Base-by-base conservation (phyloP, 1,140 invertebrate species). In the Glomeris maerens region DNA sequence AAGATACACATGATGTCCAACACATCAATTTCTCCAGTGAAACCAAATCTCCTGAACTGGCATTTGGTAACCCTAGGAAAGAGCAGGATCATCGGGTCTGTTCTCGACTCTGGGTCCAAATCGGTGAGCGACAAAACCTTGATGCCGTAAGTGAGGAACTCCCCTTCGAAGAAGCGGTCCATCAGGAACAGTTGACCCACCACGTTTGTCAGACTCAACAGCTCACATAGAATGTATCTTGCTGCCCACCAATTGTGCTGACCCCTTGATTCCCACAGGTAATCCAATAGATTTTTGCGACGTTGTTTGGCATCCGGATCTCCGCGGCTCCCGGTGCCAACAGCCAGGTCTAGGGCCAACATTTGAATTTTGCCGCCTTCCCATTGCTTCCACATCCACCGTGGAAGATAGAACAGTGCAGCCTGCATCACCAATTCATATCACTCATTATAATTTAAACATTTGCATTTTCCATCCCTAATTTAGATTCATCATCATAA, bases 201-300 rank as follows among this genome's bases (percentile, higher is more conserved):
- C 62, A 93, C 85, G 72, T 94, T 95, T 66, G 83, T 68, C 59
- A 93, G 78, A 54, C 87, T 79, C 50, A 94, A 76, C 57, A 85
- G 69, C 71, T 94, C 89, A 73, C 88, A 93, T 62, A 92, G 77
- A 72, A 89, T 92, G 71, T 93, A 94, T 66, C 84, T 78, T 70
- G 90, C 91, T 48, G 87, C 87, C 84, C 88, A 92, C 87, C 88
- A 93, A 73, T 93, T 91, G 77, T 94, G 88, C 69, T 85, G 89
- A 57, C 80, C 76, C 55, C 85, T 71, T 73, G 90, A 92, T 70
- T 89, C 84, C 78, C 84, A 87, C 58, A 94, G 75, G 71, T 94
- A 94, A 72, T 93, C 88, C 61, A 92, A 78, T 64, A 94, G 79
- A 60, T 93, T 77, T 68, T 91, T 90, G 75, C 92, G 92, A 76